Base-by-base conservation (phyloP, 1,140 invertebrate genomes). In the Helicoverpa zea region DNA sequence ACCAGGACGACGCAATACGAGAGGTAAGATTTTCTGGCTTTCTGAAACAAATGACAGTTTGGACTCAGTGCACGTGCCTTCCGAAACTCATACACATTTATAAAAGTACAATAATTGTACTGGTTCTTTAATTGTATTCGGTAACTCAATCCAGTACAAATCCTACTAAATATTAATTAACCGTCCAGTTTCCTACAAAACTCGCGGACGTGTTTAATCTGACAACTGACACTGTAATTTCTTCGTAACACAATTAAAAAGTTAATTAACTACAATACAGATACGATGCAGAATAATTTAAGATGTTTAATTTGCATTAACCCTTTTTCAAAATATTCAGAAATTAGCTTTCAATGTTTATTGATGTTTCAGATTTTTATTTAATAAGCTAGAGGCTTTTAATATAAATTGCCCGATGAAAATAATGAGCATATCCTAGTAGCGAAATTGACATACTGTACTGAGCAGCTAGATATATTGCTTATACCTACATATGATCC, bases 111-210 rank as follows among this genome's bases (percentile, higher is more conserved):
- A 66, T 23, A 35, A 30, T 47, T 43, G n/a, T 66, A 66, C 35
- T 47, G 47, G 47, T 66, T n/a, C 14, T 14, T n/a, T 35, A 64
- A 14, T 64, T 64, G 29, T 64, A 43, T 7, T 35, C 7, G 14
- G n/a, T 35, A 66, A 47, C 7, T 66, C 16, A 66, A 66, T 66
- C 63, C 63, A 43, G 35, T 11, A 66, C 30, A 66, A 66, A 66
- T 66, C 35, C 63, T 43, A 66, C 63, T 66, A 66, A 66, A 66
- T 66, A 66, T 47, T 66, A 66, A 66, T 66, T 66, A 66, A 35
- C 35, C 29, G 59, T 9, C 56, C 35, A 47, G 63, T 43, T 66
- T 47, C 63, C 63, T 66, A 47, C 35, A 47, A 30, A 66, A 66
- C 63, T 66, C 63, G 35, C 43, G 43, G 63, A 66, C 63, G 35